Evolutionary conservation across 2,888 invertebrate species (phyloP), one percentile per base, ranked within the genome.

Genomic region (Mesorhabditis spiculigera): DNA sequence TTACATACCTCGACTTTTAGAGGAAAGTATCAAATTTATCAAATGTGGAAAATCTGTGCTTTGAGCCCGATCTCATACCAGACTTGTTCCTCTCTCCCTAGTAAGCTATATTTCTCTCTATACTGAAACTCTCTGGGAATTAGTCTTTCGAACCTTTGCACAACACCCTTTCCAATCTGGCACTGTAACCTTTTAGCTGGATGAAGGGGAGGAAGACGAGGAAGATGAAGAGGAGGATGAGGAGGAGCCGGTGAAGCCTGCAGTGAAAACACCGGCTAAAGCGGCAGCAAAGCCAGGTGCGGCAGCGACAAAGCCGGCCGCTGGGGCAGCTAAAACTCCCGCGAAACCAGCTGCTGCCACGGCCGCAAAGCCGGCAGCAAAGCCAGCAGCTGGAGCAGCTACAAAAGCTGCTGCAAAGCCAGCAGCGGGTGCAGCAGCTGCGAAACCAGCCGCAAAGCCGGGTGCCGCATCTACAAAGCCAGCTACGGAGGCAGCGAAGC

Each of bases 191-290:
- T 50, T 50, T 50, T 50, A 50, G 58, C 58, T 50, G 8, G 44
- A 63, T 5, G 45, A 67, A 63, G 70, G 63, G 43, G 64, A 67
- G 63, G 66, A 66, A n/a, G 67, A 68, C 45, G 44, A 43, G 45
- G 68, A 73, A 44, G 67, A 67, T 13, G 73, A 45, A 16, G 69
- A 62, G 43, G 65, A 62, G 4, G 69, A 70, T 50, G 70, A 67
- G 28, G 66, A 64, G 68, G 69, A 66, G 13, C 16, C 50, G 43
- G 62, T 4, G 43, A 50, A 43, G 41, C 45, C 42, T 13, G 65
- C 13, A 13, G n/a, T 45, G 16, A 44, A 68, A 45, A 50, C 28
- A 8, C 50, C 67, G 16, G 10, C 28, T 67, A 50, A 50, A n/a
- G 58, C 58, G 8, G 58, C 10, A 50, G 58, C 58, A 50, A 10